Evolutionary conservation across 2,113 vertebrate species (phyloP), one percentile per base, ranked within the genome.

Genomic region (Bos javanicus): DNA sequence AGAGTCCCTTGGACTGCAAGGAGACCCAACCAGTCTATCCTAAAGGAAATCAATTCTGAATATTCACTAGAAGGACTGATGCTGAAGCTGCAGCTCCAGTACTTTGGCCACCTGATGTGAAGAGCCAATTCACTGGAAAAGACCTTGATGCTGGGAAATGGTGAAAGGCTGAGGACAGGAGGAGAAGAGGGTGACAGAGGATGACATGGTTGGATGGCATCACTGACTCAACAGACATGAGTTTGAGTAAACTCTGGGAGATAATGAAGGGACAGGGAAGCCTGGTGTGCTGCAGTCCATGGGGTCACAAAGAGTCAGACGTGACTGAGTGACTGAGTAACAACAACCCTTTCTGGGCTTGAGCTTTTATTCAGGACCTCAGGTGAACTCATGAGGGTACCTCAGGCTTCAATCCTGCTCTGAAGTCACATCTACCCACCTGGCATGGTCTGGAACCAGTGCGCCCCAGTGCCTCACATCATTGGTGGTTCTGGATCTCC

Each of bases 381-480:
- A 28, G 48, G 28, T 13, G 43, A 48, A 50, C 23, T 23, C 36
- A 36, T 12, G 5, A 89, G 50, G 17, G 6, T 57, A 50, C 23
- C 0, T 1, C 5, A 87, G 39, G 17, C 17, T 6, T 39, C 56
- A 21, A n/a, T 64, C 11, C 33, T 83, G 17, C 4, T 52, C 83
- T 62, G 28, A 48, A 25, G n/a, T 46, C 5, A 2, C 8, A 3
- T 48, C 48, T n/a, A 62, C 4, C 85, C 23, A 30, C 48, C 48
- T 43, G 64, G n/a, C 46, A 56, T n/a, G 30, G 36, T 19, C 74
- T 54, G 14, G 36, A 46, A 76, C 14, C 23, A 56, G 2, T 25
- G 19, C 0, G 5, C 5, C 57, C 50, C 2, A 3, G 1, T n/a
- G 36, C 7, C 21, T 64, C 12, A 30, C 21, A 6, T 56, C 28